Conservation (phyloP, 2,797 vertebrate species). For the Galagoides demidoff region DNA sequence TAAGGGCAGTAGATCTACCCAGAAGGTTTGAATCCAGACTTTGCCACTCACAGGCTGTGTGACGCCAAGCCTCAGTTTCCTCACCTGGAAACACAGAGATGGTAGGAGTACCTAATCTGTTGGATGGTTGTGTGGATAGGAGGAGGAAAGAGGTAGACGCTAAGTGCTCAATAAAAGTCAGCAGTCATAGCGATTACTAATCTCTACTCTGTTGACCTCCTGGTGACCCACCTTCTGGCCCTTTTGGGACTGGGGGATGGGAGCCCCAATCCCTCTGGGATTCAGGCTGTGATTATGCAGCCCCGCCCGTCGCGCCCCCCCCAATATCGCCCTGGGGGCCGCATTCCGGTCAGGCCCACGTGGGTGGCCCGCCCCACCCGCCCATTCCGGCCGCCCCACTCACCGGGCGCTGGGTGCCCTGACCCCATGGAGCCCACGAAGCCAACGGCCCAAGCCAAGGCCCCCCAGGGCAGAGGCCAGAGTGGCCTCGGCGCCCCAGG, state of each 20-base stretch:
- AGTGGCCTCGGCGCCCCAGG: slow-evolving; percentile 63
- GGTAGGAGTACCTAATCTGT: background rate
- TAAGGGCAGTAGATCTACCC: background rate
- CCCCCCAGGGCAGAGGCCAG: slow-evolving; percentile 74
- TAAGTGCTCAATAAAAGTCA: background rate
- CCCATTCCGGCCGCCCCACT: slow-evolving; percentile 72
- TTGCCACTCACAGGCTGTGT: background rate
- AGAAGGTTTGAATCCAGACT: no score
- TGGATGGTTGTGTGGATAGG: background rate
- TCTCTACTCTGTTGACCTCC: background rate
- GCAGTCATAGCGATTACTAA: background rate
- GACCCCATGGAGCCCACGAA: slow-evolving; percentile 68
- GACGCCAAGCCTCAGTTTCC: slow-evolving; percentile 55
- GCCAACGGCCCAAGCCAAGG: slow-evolving; percentile 69
- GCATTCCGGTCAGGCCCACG: slow-evolving; percentile 66
- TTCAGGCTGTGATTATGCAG: background rate
- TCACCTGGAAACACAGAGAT: background rate
- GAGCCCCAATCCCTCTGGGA: background rate
- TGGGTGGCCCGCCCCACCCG: slow-evolving; percentile 72
- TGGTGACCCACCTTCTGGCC: background rate
- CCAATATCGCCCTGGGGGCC: background rate
- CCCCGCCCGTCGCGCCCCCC: background rate
- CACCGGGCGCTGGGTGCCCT: slow-evolving; percentile 67
- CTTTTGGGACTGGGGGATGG: background rate
- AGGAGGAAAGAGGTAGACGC: background rate